Conservation (phyloP, 2,113 vertebrate species). For the Typhlomys cinereus region DNA sequence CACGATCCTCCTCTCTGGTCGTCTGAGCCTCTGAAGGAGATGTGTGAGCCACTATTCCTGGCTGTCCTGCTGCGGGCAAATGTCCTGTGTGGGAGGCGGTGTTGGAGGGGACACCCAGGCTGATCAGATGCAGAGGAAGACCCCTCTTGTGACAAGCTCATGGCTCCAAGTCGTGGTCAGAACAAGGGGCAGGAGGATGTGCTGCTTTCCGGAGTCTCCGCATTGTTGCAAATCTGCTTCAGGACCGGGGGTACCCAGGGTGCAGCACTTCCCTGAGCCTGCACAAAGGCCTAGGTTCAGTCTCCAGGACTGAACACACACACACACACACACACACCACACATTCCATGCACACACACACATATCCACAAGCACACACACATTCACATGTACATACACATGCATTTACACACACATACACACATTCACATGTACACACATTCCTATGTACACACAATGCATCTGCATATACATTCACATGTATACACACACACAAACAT, state of each 20-base stretch:
- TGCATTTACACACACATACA: no score
- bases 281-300: background rate
- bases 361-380: no score
- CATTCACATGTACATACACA: no score
- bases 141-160: background rate
- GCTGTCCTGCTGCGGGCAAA: background rate
- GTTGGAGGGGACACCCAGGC: no score
- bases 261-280: background rate
- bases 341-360: no score
- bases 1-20: background rate
- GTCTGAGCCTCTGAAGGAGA: no score
- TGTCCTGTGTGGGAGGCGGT: no score
- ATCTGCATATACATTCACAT: no score
- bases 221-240: background rate
- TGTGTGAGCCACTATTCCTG: background rate
- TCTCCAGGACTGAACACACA: background rate
- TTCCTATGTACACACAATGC: no score
- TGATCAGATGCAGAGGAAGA: background rate
- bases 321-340: no score
- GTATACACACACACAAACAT: no score
- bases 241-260: background rate
- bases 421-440: no score
- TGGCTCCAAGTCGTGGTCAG: background rate
- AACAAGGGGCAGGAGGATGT: background rate
- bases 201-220: background rate